These are phyloP conservation scores for Dasyprocta punctata DNA, from an alignment of 2,113 vertebrate species.

Conservation along the genomic window DNA sequence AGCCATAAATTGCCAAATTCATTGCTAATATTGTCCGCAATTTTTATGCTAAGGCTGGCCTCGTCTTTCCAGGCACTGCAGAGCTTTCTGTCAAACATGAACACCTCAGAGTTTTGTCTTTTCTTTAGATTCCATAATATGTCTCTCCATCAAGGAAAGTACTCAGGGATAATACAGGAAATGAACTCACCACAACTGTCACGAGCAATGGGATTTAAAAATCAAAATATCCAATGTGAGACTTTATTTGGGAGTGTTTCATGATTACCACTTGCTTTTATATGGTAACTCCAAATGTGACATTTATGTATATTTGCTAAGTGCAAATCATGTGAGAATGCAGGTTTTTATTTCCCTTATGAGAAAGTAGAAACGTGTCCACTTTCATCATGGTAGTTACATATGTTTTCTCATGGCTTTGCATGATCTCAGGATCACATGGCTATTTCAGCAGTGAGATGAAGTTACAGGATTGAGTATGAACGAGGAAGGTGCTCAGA, in stretches of 20 bases:
- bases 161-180: background rate
- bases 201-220: background rate
- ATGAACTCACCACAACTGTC: background rate
- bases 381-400: background rate
- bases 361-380: background rate
- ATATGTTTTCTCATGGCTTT: background rate
- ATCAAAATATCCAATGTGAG: background rate
- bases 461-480: background rate
- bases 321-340: background rate
- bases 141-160: background rate
- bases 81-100: background rate
- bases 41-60: background rate
- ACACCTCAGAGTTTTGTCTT: background rate
- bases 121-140: background rate
- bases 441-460: background rate
- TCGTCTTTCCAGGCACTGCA: background rate
- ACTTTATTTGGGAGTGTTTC: background rate
- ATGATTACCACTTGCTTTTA: background rate
- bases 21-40: background rate
- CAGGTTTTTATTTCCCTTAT: background rate
- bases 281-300: background rate
- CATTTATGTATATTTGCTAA: background rate
- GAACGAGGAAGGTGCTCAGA: background rate
- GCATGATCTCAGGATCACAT: background rate
- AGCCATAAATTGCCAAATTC: background rate